Evolutionary conservation across 2,888 invertebrate genomes (phyloP).

Genomic region (Eledona agricola): DNA sequence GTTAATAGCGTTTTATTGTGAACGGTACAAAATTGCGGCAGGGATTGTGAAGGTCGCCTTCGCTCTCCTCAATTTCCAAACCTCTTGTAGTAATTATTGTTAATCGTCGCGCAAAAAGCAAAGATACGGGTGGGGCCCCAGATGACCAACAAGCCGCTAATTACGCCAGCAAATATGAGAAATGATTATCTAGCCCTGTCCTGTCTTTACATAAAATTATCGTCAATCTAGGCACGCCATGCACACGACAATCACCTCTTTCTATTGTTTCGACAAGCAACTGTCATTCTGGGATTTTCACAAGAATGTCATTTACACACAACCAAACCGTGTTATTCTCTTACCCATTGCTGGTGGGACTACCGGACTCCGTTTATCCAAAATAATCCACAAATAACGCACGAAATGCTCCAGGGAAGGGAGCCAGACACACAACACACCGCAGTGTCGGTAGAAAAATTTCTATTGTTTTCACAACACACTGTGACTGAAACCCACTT

Average conservation of each 20-base stretch:
- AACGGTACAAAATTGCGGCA: constrained; percentile 13
- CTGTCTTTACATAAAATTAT: constrained; percentile 12
- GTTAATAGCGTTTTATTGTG: constrained; percentile 24
- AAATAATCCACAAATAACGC: constrained; percentile 22
- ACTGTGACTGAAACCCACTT: constrained; percentile 9
- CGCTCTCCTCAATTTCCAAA: constrained; percentile 28
- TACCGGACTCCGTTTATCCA: constrained; percentile 11
- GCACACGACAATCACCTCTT: constrained; percentile 3
- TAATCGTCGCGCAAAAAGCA: constrained; percentile 15
- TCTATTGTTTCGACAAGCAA: constrained; percentile 17
- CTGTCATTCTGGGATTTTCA: neutral
- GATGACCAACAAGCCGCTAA: constrained; percentile 3
- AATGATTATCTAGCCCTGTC: constrained; percentile 4
- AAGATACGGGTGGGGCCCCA: constrained; percentile 3
- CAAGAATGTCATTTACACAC: neutral
- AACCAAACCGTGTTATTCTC: constrained; percentile 1
- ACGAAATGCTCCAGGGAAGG: neutral
- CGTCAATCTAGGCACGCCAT: constrained; percentile 6
- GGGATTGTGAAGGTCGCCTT: constrained; percentile 21
- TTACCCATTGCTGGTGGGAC: constrained; percentile 18
- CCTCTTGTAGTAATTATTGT: constrained; percentile 16
- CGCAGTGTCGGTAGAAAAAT: constrained; percentile 5
- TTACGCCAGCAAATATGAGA: constrained; percentile 9
- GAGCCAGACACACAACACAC: constrained; percentile 1
- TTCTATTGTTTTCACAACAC: constrained; percentile 11